These are phyloP conservation scores for Apodemia mormo DNA, from an alignment of 2,888 invertebrate genomes.

Conservation along the genomic window DNA sequence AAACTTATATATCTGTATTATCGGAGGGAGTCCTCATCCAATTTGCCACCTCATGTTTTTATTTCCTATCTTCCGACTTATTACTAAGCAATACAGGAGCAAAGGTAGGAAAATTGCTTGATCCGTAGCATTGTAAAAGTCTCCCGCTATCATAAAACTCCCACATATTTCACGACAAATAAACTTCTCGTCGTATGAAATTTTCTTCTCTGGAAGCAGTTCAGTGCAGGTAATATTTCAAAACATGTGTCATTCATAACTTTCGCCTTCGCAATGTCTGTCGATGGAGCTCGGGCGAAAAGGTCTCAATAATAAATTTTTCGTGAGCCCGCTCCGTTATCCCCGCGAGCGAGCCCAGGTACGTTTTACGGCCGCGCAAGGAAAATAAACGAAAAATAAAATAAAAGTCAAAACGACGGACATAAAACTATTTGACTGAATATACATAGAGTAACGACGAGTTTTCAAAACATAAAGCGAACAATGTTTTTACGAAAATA, in stretches of 20 bases:
- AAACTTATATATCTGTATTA: background rate
- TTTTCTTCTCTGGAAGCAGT: conserved; percentile 71
- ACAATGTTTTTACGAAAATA: conserved; percentile 32
- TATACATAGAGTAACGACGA: conserved; percentile 55
- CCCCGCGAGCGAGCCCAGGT: conserved; percentile 77
- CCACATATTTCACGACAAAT: conserved; percentile 81
- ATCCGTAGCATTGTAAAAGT: conserved; percentile 76
- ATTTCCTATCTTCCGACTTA: conserved; percentile 66
- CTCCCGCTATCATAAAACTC: conserved; percentile 73
- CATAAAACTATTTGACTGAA: conserved; percentile 78
- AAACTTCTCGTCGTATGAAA: conserved; percentile 79
- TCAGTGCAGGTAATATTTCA: conserved; percentile 81
- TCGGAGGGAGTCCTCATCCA: conserved; percentile 58
- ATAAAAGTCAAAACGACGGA: conserved; percentile 79
- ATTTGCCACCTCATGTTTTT: conserved; percentile 75
- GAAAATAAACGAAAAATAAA: conserved; percentile 82
- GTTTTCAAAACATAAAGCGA: conserved; percentile 52
- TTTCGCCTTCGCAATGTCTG: conserved; percentile 81
- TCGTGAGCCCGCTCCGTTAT: conserved; percentile 77
- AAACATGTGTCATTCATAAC: conserved; percentile 82
- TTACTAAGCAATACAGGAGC: conserved; percentile 52
- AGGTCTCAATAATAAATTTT: conserved; percentile 82
- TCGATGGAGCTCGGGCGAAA: conserved; percentile 78
- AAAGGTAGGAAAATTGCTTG: conserved; percentile 70
- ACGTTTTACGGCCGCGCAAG: conserved; percentile 79